Base-by-base conservation (phyloP, 2,797 vertebrate species). In the Pogoniulus pusillus region DNA sequence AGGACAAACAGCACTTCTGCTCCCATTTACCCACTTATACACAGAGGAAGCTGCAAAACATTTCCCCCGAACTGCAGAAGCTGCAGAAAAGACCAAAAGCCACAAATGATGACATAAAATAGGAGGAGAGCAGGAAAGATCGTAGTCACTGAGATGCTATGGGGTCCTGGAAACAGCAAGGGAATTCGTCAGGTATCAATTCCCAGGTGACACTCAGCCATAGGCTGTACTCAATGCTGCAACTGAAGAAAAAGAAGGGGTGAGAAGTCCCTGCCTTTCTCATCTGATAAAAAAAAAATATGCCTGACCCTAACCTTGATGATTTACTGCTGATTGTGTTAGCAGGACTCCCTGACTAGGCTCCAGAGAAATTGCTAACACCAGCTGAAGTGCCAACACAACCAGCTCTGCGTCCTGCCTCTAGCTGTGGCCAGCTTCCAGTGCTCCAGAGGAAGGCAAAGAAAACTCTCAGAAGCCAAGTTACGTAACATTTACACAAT, bases 401-500 rank as follows among this genome's bases (percentile, higher is more conserved):
- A 80, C 94, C 89, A 63, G 51, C 66, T n/a, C 89, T 2, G 30
- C 4, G 3, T 75, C 75, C 89, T 75, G 89, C 75, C 19, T 29
- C 90, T 39, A 71, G 70, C 73, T 22, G 79, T 57, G 87, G 95
- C 87, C 53, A 4, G 53, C 8, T 85, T 94, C 84, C 93, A 95
- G 87, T 0, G 7, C 92, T 90, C 80, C 92, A 93, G 69, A 85
- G 91, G 53, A 89, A 77, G 63, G 93, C 93, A 95, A 94, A 90
- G 89, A 78, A 94, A 94, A 89, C 89, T 92, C 82, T 78, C 70
- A 63, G 94, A 72, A 94, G 89, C 87, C 92, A 90, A 90, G 76
- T 95, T 96, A 90, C 16, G 53, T 96, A 94, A 91, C 93, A 87
- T 93, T 96, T 93, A 90, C 76, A 90, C 84, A 93, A 55, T 9